These are phyloP conservation scores for Gandaritis pyraliata DNA, from an alignment of 2,888 invertebrate species.

Conservation along the genomic window DNA sequence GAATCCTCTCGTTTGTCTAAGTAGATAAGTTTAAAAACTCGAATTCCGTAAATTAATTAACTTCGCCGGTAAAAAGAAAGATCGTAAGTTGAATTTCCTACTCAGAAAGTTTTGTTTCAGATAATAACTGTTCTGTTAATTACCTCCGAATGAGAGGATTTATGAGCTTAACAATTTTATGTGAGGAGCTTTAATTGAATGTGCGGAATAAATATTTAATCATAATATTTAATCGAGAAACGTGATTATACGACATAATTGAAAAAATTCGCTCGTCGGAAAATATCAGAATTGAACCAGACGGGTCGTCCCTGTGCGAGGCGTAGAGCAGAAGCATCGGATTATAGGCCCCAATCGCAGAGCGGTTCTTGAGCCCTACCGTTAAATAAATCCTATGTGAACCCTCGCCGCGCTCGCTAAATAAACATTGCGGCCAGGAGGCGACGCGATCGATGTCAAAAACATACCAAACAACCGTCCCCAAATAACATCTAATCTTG, in stretches of 20 bases:
- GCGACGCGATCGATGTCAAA: conserved; percentile 62
- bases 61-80: conserved; percentile 68
- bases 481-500: conserved; percentile 59
- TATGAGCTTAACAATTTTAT: conserved; percentile 14
- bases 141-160: conserved; percentile 9
- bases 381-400: conserved; percentile 69
- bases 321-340: conserved; percentile 44
- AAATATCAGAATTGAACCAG: conserved; percentile 10
- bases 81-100: conserved; percentile 63
- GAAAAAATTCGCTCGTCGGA: conserved; percentile 2
- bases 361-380: conserved; percentile 61
- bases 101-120: conserved; percentile 67
- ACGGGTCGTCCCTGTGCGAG: background rate
- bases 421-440: conserved; percentile 68
- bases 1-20: conserved; percentile 68
- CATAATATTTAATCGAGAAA: background rate
- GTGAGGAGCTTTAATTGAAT: conserved; percentile 11
- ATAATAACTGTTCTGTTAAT: conserved; percentile 59
- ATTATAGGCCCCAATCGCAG: conserved; percentile 63
- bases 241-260: conserved; percentile 4
- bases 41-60: conserved; percentile 67
- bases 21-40: conserved; percentile 65
- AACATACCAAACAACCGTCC: conserved; percentile 59
- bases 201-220: conserved; percentile 10
- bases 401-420: conserved; percentile 59